Conservation (phyloP, 2,113 vertebrate genomes). For the Canis aureus region DNA sequence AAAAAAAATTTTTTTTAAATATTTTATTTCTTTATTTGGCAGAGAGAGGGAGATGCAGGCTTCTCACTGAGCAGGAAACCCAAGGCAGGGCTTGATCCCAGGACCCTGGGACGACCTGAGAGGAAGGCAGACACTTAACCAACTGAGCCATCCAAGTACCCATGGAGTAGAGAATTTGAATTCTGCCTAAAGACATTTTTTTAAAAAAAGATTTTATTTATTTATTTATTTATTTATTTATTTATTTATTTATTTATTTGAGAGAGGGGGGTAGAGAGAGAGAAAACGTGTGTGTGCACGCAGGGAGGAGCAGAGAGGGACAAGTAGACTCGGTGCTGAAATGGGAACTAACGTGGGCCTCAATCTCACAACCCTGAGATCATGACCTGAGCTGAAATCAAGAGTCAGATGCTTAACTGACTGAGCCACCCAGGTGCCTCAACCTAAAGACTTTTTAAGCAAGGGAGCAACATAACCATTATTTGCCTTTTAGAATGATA, state of each 20-base stretch:
- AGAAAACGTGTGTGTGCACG: not conserved
- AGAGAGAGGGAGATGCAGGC: no score
- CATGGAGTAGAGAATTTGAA: not conserved
- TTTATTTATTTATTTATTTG: not conserved
- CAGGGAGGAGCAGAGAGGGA: not conserved
- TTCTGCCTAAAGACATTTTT: not conserved
- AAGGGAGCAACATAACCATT: not conserved
- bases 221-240: not conserved
- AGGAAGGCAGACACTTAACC: no score
- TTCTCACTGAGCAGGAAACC: no score
- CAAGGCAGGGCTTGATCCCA: no score
- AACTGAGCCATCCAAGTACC: no score
- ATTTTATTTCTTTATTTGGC: no score
- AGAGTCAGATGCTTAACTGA: not conserved
- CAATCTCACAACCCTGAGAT: not conserved
- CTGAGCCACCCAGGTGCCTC: not conserved
- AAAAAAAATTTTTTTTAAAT: no score
- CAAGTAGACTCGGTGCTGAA: not conserved
- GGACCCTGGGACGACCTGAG: no score
- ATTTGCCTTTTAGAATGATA: not conserved
- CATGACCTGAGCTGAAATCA: not conserved
- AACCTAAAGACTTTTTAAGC: not conserved
- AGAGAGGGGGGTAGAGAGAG: not conserved
- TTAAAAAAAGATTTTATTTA: not conserved
- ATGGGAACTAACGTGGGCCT: not conserved